Percentiles rank a stretch among this genome's conserved stretches.
Evolutionary conservation across 2,113 vertebrate species (phyloP).

Genomic region (Passer montanus): DNA sequence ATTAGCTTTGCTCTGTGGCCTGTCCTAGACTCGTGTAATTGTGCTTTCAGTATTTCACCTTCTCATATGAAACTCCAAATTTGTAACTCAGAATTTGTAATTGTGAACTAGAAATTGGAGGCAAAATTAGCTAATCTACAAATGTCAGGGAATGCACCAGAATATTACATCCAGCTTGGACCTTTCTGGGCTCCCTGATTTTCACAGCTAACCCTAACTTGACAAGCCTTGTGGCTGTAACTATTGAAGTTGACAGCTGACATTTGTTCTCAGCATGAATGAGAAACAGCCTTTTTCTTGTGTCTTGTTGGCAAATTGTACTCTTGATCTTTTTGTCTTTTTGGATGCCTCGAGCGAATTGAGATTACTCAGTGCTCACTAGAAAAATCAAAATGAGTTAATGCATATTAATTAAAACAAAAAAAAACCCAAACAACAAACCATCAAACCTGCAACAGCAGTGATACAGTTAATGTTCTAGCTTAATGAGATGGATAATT

Average conservation of each 20-base stretch:
- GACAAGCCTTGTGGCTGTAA: neutral
- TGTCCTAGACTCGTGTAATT: rapidly evolving
- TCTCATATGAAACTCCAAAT: neutral
- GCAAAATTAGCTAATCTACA: neutral
- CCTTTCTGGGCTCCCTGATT: neutral
- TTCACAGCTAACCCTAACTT: neutral
- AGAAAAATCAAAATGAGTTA: neutral
- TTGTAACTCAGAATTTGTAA: neutral
- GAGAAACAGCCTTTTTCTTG: neutral
- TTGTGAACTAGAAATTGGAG: neutral
- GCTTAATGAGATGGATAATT: neutral
- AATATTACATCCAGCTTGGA: neutral
- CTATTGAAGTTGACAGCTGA: neutral
- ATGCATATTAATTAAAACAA: neutral
- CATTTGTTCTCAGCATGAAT: neutral
- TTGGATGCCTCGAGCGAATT: neutral
- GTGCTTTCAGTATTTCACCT: neutral
- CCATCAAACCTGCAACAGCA: neutral
- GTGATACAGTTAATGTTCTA: neutral
- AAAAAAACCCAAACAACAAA: neutral
- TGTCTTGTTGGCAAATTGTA: neutral
- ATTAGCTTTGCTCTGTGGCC: neutral
- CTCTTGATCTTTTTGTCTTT: neutral
- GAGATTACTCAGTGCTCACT: neutral
- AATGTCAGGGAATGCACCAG: neutral